phyloP scores from a whole-genome alignment of 2,888 invertebrate species.

The Limnephilus auricula region DNA sequence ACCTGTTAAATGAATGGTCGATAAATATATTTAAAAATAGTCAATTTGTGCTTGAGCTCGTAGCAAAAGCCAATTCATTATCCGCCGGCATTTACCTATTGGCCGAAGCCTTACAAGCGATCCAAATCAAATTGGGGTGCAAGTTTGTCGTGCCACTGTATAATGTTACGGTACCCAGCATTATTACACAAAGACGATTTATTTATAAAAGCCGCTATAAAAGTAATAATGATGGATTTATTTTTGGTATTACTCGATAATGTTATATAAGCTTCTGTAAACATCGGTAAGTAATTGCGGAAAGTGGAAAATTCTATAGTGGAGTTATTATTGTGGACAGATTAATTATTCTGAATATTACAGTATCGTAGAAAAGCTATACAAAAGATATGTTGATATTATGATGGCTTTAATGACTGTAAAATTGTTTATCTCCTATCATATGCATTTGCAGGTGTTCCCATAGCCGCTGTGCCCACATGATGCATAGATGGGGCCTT shows the following conservation, averaged over 20 bases:
- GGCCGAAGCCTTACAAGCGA: background rate
- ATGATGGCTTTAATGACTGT: background rate
- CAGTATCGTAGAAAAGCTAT: background rate
- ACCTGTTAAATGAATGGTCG: no score
- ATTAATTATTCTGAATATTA: background rate
- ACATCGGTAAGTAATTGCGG: background rate
- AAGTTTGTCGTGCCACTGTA: background rate
- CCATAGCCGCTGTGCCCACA: no score
- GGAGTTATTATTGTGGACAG: background rate
- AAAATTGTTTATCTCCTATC: background rate
- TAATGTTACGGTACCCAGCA: background rate
- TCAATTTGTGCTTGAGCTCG: background rate
- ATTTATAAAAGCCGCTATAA: background rate
- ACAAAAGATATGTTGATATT: background rate
- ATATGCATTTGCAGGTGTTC: no score
- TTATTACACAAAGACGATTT: background rate
- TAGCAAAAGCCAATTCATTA: background rate
- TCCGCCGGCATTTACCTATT: background rate
- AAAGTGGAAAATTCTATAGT: background rate
- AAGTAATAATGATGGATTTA: background rate
- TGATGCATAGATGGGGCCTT: no score
- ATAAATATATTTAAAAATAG: background rate
- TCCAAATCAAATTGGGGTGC: background rate
- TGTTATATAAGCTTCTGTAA: background rate
- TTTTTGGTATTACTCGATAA: background rate